Conservation (phyloP, 1,140 invertebrate species). For the Nautilus pompilius region DNA sequence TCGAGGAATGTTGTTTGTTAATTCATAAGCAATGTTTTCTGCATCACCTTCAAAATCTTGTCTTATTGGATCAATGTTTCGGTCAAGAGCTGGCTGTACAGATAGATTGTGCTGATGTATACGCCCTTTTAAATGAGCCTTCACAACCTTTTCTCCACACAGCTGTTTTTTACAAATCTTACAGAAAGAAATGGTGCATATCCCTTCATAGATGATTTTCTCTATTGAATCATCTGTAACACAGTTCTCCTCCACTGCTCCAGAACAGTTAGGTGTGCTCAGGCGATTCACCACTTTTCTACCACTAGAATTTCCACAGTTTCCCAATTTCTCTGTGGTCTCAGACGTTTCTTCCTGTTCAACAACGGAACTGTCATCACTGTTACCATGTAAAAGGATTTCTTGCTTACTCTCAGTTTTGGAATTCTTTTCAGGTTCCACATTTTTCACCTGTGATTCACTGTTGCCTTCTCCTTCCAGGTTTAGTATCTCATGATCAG, state of each 20-base stretch:
- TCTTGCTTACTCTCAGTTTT: background rate
- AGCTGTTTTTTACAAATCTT: conserved; percentile 28
- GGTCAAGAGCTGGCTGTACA: conserved; percentile 17
- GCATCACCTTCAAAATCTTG: conserved; percentile 3
- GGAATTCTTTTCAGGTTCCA: background rate
- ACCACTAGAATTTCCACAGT: conserved; percentile 2
- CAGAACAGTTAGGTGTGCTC: background rate
- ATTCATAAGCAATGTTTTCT: background rate
- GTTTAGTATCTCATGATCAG: conserved; percentile 3
- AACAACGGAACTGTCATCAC: conserved; percentile 3
- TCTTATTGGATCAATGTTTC: conserved; percentile 12
- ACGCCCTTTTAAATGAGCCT: conserved; percentile 25
- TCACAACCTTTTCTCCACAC: conserved; percentile 30
- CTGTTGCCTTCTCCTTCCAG: background rate
- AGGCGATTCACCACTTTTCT: background rate
- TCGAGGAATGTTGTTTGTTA: conserved; percentile 26
- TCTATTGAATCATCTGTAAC: background rate
- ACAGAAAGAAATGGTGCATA: conserved; percentile 26
- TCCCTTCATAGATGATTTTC: background rate
- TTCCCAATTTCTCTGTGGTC: background rate
- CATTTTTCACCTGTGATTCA: background rate
- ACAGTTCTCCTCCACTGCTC: background rate
- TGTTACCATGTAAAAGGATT: background rate
- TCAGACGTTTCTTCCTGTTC: conserved; percentile 9
- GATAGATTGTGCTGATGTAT: conserved; percentile 26